These are phyloP conservation scores for Drosophila grimshawi DNA, from an alignment of 1,140 invertebrate genomes.

Conservation along the genomic window DNA sequence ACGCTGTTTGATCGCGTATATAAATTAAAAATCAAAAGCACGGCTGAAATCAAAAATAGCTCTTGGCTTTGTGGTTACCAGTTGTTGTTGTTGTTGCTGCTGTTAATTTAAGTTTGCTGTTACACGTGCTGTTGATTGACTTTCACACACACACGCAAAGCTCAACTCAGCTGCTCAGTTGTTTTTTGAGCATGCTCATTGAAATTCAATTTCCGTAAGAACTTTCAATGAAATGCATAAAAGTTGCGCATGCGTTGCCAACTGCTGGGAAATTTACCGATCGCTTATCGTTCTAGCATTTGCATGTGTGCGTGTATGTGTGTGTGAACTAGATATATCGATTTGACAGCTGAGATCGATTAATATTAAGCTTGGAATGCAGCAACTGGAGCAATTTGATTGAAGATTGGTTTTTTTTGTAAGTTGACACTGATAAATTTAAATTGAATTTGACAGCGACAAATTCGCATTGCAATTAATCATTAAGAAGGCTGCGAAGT, in stretches of 20 bases:
- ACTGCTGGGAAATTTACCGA: constrained; percentile 3
- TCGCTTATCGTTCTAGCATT: not conserved
- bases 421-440: constrained; percentile 3
- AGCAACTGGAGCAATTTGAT: too few relatives aligned
- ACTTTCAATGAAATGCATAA: constrained; percentile 32
- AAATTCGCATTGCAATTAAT: constrained; percentile 19
- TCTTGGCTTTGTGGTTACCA: not conserved
- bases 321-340: too few relatives aligned
- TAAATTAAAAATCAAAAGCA: constrained; percentile 23
- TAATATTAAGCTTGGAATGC: too few relatives aligned
- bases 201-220: constrained; percentile 38
- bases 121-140: constrained; percentile 82
- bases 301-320: not conserved
- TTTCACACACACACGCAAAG: constrained; percentile 61
- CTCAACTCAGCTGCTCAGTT: constrained; percentile 1
- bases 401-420: not conserved
- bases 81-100: constrained; percentile 37
- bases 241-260: constrained; percentile 17
- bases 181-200: constrained; percentile 7
- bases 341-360: too few relatives aligned
- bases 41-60: not conserved
- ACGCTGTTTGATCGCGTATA: constrained; percentile 26
- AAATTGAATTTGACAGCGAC: constrained; percentile 8
- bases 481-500: not conserved
- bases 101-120: constrained; percentile 44